Evolutionary conservation across 1,140 invertebrate species (phyloP).

Genomic region (Drosophila serrata): DNA sequence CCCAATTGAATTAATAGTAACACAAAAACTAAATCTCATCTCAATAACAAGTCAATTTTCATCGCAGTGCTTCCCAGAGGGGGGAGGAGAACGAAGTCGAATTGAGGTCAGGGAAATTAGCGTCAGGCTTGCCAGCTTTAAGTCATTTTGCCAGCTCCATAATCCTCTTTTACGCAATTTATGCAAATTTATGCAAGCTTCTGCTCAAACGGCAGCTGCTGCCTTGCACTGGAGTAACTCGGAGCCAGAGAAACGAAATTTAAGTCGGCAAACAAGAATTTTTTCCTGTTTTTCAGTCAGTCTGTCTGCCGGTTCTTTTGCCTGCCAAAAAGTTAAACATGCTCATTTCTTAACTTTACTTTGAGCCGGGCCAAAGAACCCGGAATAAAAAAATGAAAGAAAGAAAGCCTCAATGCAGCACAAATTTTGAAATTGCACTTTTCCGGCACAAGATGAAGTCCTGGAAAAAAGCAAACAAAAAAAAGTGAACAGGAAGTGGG

Average conservation of each 20-base stretch:
- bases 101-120: slow-evolving; percentile 73
- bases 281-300: slow-evolving; percentile 22
- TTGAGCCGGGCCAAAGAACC: slow-evolving; percentile 29
- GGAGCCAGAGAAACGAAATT: slow-evolving; percentile 35
- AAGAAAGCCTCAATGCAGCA: slow-evolving; percentile 56
- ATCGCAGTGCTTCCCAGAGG: not conserved
- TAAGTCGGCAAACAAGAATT: slow-evolving; percentile 51
- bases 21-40: not conserved
- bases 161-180: slow-evolving; percentile 48
- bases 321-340: slow-evolving; percentile 68
- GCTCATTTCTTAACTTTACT: slow-evolving; percentile 66
- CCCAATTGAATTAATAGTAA: not conserved
- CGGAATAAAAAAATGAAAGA: not conserved
- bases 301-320: slow-evolving; percentile 25
- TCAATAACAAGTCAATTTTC: slow-evolving; percentile 9
- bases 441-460: slow-evolving; percentile 61
- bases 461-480: slow-evolving; percentile 2
- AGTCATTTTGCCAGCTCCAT: slow-evolving; percentile 50
- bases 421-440: slow-evolving; percentile 80
- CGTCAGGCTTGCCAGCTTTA: slow-evolving; percentile 58
- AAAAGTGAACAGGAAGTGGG: slow-evolving; percentile 26
- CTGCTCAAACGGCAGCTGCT: slow-evolving; percentile 49
- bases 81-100: not conserved
- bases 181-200: slow-evolving; percentile 66
- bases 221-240: slow-evolving; percentile 41